Evolutionary conservation across 2,113 vertebrate genomes (phyloP).

Genomic region (Oceanodroma tethys): DNA sequence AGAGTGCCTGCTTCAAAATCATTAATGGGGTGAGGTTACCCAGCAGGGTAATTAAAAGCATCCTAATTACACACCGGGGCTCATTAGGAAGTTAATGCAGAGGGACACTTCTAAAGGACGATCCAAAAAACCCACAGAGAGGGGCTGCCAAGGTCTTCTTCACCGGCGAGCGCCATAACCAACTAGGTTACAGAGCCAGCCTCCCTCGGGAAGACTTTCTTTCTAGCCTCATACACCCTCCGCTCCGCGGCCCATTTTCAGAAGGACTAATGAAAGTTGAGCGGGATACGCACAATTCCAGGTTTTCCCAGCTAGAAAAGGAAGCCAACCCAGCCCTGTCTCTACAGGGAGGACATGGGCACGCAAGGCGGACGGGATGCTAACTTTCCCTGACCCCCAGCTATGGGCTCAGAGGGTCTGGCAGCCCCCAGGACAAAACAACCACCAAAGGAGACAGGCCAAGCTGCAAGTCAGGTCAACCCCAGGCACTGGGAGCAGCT

Average conservation of each 20-base stretch:
- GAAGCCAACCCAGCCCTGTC: background rate
- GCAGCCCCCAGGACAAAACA: background rate
- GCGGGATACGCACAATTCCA: background rate
- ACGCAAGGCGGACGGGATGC: background rate
- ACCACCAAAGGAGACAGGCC: background rate
- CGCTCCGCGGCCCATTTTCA: background rate
- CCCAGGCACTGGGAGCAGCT: background rate
- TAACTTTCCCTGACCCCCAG: background rate
- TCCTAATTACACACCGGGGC: background rate
- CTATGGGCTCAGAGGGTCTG: background rate
- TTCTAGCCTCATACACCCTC: background rate
- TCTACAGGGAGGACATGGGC: fast-evolving
- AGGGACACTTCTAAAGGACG: background rate
- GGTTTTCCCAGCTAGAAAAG: background rate
- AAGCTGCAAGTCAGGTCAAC: background rate
- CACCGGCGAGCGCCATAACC: background rate
- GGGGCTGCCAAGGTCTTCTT: background rate
- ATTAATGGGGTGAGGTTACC: background rate
- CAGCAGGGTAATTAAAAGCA: constrained; percentile 34
- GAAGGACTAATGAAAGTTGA: constrained; percentile 15
- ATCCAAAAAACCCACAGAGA: background rate
- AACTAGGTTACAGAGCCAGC: background rate
- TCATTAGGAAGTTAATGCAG: constrained; percentile 15
- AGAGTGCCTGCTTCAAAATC: background rate
- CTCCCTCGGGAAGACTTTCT: background rate